Percentiles rank a stretch among this genome's conserved stretches.
These are phyloP conservation scores for Troides aeacus DNA, from an alignment of 2,888 invertebrate genomes.

Conservation along the genomic window DNA sequence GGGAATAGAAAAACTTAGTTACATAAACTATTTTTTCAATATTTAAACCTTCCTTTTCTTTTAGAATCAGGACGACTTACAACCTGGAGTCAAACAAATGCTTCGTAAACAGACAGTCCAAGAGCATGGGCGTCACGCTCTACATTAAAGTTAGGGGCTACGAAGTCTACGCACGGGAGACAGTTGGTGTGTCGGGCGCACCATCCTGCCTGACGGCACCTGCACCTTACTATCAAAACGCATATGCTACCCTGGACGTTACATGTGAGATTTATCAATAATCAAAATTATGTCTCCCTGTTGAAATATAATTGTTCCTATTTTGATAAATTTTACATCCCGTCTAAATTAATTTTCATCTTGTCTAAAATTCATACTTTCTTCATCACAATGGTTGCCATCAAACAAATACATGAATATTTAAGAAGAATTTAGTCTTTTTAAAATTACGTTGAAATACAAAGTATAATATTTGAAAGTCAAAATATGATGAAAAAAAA, in stretches of 20 bases:
- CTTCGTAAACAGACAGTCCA: slow-evolving; percentile 90
- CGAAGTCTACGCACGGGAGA: slow-evolving; percentile 88
- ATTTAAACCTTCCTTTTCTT: slow-evolving; percentile 32
- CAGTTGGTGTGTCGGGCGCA: slow-evolving; percentile 90
- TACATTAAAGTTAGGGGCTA: slow-evolving; percentile 88
- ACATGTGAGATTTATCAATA: slow-evolving; percentile 84
- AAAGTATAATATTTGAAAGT: too few relatives aligned
- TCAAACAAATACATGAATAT: too few relatives aligned
- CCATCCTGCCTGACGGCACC: slow-evolving; percentile 92
- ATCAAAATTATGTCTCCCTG: neutral
- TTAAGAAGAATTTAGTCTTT: too few relatives aligned
- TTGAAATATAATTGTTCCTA: too few relatives aligned
- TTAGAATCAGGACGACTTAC: slow-evolving; percentile 79
- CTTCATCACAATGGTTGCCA: too few relatives aligned
- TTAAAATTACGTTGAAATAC: too few relatives aligned
- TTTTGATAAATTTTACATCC: too few relatives aligned
- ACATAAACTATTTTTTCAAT: too few relatives aligned
- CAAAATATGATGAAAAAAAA: too few relatives aligned
- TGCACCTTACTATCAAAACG: slow-evolving; percentile 80
- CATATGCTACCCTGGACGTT: slow-evolving; percentile 90
- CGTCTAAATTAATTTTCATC: too few relatives aligned
- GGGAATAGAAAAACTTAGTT: too few relatives aligned
- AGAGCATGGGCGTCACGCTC: slow-evolving; percentile 92
- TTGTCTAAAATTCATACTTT: too few relatives aligned
- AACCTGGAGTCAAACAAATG: slow-evolving; percentile 89